Percentiles rank a stretch among this genome's conserved stretches.
These are phyloP conservation scores for Muscicapa adusta DNA, from an alignment of 2,113 vertebrate species.

Conservation along the genomic window DNA sequence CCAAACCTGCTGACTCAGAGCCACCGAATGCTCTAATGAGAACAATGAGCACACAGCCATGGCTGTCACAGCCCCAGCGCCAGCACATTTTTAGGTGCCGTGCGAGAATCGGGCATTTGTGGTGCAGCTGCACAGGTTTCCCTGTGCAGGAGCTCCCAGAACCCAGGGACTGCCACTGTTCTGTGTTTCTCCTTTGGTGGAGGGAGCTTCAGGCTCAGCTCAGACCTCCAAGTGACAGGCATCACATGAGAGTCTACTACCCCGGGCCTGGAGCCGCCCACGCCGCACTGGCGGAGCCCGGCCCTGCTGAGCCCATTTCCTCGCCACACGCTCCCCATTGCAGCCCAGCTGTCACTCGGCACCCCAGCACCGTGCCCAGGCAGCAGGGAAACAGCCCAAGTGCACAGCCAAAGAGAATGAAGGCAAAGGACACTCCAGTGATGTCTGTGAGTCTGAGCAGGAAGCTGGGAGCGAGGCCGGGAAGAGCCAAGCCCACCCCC, in stretches of 20 bases:
- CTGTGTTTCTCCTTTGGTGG: neutral
- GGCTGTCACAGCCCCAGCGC: neutral
- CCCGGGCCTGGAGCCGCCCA: neutral
- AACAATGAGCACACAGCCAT: conserved; percentile 15
- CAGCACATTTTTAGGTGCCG: neutral
- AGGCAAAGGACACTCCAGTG: conserved; percentile 1
- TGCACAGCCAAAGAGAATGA: neutral
- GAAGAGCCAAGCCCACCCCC: neutral
- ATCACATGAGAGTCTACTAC: neutral
- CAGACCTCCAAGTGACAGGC: conserved; percentile 23
- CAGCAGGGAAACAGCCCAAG: neutral
- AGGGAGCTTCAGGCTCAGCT: neutral
- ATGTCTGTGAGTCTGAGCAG: neutral
- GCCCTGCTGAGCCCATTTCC: neutral
- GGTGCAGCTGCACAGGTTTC: neutral
- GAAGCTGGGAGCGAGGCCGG: neutral
- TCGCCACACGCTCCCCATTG: neutral
- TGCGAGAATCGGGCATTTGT: neutral
- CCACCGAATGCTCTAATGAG: neutral
- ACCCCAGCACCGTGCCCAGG: rapidly evolving
- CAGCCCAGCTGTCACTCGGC: neutral
- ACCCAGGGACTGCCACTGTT: neutral
- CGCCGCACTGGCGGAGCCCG: neutral
- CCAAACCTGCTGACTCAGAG: conserved; percentile 54
- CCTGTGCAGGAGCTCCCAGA: neutral